Evolutionary conservation across 2,113 vertebrate species (phyloP).

Genomic region (Corynorhinus townsendii): DNA sequence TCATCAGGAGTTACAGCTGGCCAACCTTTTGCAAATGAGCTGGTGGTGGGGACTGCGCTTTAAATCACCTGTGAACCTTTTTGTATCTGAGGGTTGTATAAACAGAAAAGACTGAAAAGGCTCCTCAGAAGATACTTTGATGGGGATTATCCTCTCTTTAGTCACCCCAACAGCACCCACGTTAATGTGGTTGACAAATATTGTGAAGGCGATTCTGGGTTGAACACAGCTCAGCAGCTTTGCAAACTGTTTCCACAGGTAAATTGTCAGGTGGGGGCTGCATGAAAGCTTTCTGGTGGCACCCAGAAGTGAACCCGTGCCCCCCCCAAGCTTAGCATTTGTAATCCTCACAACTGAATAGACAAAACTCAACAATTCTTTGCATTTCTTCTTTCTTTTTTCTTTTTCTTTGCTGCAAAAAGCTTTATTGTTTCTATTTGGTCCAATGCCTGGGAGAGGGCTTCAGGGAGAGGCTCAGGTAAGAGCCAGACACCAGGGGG

Average conservation of each 20-base stretch:
- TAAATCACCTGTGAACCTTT: slow-evolving; percentile 86
- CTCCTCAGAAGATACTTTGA: slow-evolving; percentile 88
- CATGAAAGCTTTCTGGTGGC: slow-evolving; percentile 91
- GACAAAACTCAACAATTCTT: slow-evolving; percentile 94
- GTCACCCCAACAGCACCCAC: slow-evolving; percentile 95
- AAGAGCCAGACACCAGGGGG: too few relatives aligned
- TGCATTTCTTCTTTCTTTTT: neutral
- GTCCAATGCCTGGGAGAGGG: too few relatives aligned
- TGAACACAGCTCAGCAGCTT: slow-evolving; percentile 94
- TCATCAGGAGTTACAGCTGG: slow-evolving; percentile 91
- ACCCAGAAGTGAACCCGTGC: slow-evolving; percentile 92
- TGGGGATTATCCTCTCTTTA: slow-evolving; percentile 95
- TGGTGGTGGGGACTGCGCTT: slow-evolving; percentile 83
- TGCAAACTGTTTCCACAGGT: slow-evolving; percentile 92
- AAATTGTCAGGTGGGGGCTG: slow-evolving; percentile 93
- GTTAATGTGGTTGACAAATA: slow-evolving; percentile 92
- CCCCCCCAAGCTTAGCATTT: slow-evolving; percentile 91
- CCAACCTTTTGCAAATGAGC: slow-evolving; percentile 91
- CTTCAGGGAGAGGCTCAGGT: too few relatives aligned
- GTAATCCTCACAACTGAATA: slow-evolving; percentile 91
- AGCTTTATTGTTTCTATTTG: too few relatives aligned
- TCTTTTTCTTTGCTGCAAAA: too few relatives aligned
- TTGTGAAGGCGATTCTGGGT: slow-evolving; percentile 90
- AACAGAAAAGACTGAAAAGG: slow-evolving; percentile 81
- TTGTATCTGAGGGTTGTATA: slow-evolving; percentile 91